These are phyloP conservation scores for Daktulosphaira vitifoliae DNA, from an alignment of 1,140 invertebrate genomes.

Conservation along the genomic window DNA sequence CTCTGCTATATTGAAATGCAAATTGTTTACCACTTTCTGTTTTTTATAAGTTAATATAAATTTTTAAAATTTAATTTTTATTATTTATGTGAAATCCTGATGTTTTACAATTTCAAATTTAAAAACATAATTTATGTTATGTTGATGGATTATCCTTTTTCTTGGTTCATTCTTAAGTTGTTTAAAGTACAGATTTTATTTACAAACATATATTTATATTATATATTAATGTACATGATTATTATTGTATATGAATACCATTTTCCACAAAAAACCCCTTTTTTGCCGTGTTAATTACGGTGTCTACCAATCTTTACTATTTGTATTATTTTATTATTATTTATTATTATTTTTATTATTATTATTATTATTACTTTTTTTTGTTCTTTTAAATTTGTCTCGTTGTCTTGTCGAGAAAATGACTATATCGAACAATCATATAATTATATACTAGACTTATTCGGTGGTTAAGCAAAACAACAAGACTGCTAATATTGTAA, in stretches of 20 bases:
- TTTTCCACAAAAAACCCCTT: neutral
- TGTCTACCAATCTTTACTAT: constrained; percentile 28
- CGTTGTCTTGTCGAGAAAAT: constrained; percentile 30
- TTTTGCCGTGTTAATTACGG: neutral
- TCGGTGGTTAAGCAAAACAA: constrained; percentile 28
- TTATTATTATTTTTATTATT: constrained; percentile 14
- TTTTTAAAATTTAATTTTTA: too few species aligned
- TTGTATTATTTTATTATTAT: constrained; percentile 8
- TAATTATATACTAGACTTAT: constrained; percentile 26
- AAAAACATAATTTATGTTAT: too few species aligned
- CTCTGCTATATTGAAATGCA: too few species aligned
- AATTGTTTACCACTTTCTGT: too few species aligned
- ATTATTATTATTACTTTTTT: constrained; percentile 9
- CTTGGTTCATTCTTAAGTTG: constrained; percentile 10
- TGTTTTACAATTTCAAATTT: too few species aligned
- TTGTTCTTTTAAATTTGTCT: constrained; percentile 9
- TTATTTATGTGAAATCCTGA: too few species aligned
- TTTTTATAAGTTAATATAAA: too few species aligned
- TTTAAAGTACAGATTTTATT: constrained; percentile 30
- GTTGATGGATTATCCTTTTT: too few species aligned
- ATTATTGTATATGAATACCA: constrained; percentile 17
- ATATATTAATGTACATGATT: constrained; percentile 1
- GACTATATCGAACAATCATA: constrained; percentile 27
- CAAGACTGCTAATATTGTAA: constrained; percentile 28
- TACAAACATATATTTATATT: constrained; percentile 9